Conservation (phyloP, 2,888 invertebrate species). For the Leptarthrus brevirostris region DNA sequence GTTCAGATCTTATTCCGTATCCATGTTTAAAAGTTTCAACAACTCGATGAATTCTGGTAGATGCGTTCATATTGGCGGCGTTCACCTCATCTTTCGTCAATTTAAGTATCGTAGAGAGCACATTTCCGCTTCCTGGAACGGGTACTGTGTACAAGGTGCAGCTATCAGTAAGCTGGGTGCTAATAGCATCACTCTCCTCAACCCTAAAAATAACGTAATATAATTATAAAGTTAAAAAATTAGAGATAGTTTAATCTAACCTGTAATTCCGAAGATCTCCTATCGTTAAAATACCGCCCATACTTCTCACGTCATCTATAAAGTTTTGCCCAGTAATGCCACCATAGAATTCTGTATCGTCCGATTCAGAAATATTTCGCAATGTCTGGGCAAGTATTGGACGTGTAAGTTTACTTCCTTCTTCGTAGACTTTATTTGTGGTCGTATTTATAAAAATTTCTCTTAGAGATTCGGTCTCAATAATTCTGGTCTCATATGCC, state of each 20-base stretch:
- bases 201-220: constrained; percentile 56
- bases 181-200: constrained; percentile 75
- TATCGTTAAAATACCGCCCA: constrained; percentile 81
- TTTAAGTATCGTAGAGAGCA: constrained; percentile 85
- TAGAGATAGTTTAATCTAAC: constrained; percentile 67
- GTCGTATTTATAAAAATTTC: constrained; percentile 72
- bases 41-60: constrained; percentile 73
- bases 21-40: constrained; percentile 93
- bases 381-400: constrained; percentile 78
- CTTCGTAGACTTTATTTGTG: constrained; percentile 71
- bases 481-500: constrained; percentile 69
- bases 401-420: constrained; percentile 75
- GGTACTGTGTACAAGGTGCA: constrained; percentile 80
- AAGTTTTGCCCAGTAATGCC: constrained; percentile 73
- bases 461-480: constrained; percentile 70
- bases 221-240: neutral
- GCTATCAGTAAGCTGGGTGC: constrained; percentile 71
- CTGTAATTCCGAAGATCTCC: constrained; percentile 80
- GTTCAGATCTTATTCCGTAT: constrained; percentile 83
- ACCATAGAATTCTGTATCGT: constrained; percentile 76
- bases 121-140: constrained; percentile 85
- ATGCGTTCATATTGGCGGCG: constrained; percentile 58
- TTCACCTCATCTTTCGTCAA: constrained; percentile 69
- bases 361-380: constrained; percentile 74
- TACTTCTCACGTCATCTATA: constrained; percentile 73